Evolutionary conservation across 2,888 invertebrate species (phyloP).

Genomic region (Biston betularia): DNA sequence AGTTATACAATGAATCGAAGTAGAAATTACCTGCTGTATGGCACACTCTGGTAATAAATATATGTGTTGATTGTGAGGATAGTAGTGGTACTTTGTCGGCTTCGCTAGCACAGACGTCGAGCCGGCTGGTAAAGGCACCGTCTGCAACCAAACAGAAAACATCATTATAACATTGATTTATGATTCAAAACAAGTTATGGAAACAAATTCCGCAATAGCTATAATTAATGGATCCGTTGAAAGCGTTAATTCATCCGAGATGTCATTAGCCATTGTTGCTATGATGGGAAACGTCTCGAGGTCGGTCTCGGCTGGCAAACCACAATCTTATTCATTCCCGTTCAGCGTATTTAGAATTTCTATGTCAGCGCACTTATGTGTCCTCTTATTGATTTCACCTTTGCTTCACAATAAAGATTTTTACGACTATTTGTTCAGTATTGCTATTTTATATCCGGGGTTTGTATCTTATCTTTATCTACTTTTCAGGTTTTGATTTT

Average conservation of each 20-base stretch:
- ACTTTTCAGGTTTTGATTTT: constrained; percentile 37
- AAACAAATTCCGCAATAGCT: constrained; percentile 48
- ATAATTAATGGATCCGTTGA: constrained; percentile 60
- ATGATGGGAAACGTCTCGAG: constrained; percentile 70
- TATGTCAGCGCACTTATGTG: constrained; percentile 63
- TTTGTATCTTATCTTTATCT: constrained; percentile 35
- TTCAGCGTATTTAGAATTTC: constrained; percentile 60
- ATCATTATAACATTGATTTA: constrained; percentile 45
- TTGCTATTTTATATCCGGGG: constrained; percentile 33
- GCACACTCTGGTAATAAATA: constrained; percentile 97
- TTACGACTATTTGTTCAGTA: constrained; percentile 37
- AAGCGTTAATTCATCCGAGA: constrained; percentile 65
- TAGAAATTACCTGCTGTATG: constrained; percentile 91
- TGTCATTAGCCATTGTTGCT: constrained; percentile 69
- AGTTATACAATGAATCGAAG: constrained; percentile 41
- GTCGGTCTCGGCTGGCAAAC: constrained; percentile 60
- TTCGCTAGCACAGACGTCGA: constrained; percentile 91
- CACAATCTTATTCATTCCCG: constrained; percentile 61
- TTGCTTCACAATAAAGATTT: constrained; percentile 34
- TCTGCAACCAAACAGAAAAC: constrained; percentile 84
- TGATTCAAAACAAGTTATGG: constrained; percentile 49
- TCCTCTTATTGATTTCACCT: constrained; percentile 60
- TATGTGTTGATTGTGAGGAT: constrained; percentile 97
- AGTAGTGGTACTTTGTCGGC: constrained; percentile 97
- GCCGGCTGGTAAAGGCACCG: constrained; percentile 88